These are phyloP conservation scores for Uloborus diversus DNA, from an alignment of 1,140 invertebrate species.

Conservation along the genomic window DNA sequence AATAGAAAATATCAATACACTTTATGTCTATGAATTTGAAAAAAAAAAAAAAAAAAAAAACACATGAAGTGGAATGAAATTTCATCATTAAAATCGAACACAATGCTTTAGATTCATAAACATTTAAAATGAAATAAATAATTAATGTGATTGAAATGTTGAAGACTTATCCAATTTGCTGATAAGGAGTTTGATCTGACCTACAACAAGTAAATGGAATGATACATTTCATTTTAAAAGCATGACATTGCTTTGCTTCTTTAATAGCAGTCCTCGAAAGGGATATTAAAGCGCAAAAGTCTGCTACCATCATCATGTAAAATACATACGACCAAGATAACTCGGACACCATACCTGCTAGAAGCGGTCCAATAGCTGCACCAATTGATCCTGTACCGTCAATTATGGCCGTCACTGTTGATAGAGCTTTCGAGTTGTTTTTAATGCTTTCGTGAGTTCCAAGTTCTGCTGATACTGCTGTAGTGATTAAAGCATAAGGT, in stretches of 20 bases:
- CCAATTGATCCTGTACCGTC: slow-evolving; percentile 96
- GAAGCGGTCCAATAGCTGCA: slow-evolving; percentile 87
- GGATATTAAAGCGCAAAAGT: slow-evolving; percentile 78
- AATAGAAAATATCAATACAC: too few species aligned
- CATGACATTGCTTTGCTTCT: slow-evolving; percentile 52
- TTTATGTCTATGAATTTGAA: too few species aligned
- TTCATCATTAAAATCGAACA: too few species aligned
- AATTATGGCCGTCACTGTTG: slow-evolving; percentile 96
- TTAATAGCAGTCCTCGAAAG: slow-evolving; percentile 56
- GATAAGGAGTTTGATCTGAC: slow-evolving; percentile 15
- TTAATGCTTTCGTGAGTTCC: slow-evolving; percentile 86
- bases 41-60: too few species aligned
- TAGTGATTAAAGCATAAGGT: slow-evolving; percentile 95
- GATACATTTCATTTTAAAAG: neutral
- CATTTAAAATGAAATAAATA: neutral
- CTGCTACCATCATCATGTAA: slow-evolving; percentile 87
- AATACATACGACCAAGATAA: slow-evolving; percentile 87
- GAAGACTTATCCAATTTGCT: slow-evolving; percentile 3
- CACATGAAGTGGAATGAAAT: too few species aligned
- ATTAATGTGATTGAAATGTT: neutral
- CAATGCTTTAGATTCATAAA: too few species aligned
- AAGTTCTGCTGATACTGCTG: slow-evolving; percentile 92
- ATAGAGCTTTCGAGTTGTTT: slow-evolving; percentile 87
- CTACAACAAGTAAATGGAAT: slow-evolving; percentile 4
- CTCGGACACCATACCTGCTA: slow-evolving; percentile 83